phyloP scores from a whole-genome alignment of 92 coral and sea anemone species.

The Hydrozoanthus gracilis region DNA sequence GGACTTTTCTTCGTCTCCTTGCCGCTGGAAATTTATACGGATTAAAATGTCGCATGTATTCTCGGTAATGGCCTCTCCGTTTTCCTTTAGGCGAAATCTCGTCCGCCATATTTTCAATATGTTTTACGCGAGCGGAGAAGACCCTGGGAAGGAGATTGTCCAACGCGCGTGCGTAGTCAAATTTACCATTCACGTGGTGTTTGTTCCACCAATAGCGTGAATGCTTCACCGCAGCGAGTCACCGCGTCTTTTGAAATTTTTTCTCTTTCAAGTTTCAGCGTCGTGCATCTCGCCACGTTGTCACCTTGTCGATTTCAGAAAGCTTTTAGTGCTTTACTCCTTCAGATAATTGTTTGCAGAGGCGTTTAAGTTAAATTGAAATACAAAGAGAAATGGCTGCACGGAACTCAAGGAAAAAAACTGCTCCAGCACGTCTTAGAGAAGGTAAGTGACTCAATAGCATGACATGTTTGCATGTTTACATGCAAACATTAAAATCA shows the following conservation, averaged over 20 bases:
- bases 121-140: constrained; percentile 6
- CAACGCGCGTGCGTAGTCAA: not conserved
- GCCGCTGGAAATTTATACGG: constrained; percentile 60
- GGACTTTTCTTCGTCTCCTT: constrained; percentile 36
- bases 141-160: constrained; percentile 3
- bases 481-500: not conserved
- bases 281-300: not conserved
- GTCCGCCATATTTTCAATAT: constrained; percentile 51
- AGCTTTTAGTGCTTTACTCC: constrained; percentile 23
- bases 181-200: constrained; percentile 37
- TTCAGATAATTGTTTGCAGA: not conserved
- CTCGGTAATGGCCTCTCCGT: constrained; percentile 40
- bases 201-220: constrained; percentile 49
- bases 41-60: constrained; percentile 47
- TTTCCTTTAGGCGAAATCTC: constrained; percentile 25
- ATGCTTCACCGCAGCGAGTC: constrained; percentile 37
- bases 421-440: constrained; percentile 54
- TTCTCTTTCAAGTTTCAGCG: constrained; percentile 23
- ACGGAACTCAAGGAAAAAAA: constrained; percentile 56
- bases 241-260: constrained; percentile 55
- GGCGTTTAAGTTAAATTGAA: constrained; percentile 17
- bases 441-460: constrained; percentile 49
- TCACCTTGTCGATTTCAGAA: constrained; percentile 13
- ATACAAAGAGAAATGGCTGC: constrained; percentile 50
- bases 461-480: constrained; percentile 15